Evolutionary conservation across 2,113 vertebrate genomes (phyloP), one percentile per base, ranked within the genome.

Genomic region (Nansenia antarctica): DNA sequence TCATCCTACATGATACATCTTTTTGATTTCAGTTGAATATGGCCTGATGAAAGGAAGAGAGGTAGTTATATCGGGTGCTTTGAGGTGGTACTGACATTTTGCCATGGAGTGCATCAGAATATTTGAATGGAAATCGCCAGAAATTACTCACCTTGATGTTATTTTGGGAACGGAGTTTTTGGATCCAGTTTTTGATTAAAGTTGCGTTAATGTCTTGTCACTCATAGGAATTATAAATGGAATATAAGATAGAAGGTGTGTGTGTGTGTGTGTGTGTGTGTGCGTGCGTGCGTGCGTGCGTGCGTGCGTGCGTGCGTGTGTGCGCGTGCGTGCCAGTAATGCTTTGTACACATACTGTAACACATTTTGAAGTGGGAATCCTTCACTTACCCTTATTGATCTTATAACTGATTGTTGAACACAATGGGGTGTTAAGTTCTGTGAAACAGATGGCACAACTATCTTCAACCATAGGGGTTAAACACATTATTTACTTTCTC

Each of bases 401-500:
- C 63, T 65, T 62, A 60, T 80, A 69, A 87, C 86, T 87, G 72
- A 26, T 77, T 83, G 77, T 78, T 82, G 74, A 82, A 63, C 73
- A 84, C 80, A 85, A 70, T 83, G 74, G 65, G 82, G 78, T 71
- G 76, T 82, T 91, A 89, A 88, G 84, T 82, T 80, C 79, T 72
- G 81, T 64, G 83, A 84, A 82, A 87, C 91, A 92, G 89, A 91
- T 92, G 87, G 88, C 76, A 81, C 42, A 87, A 86, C 88, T 89
- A 86, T 89, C 78, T 88, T 88, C 81, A 83, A 70, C 80, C 76
- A 68, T 67, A 14, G 54, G 82, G 82, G 81, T 88, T 88, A 89
- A 86, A 83, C 73, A 79, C 87, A 77, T 78, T 84, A 81, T 82
- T 90, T 89, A 83, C 86, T 86, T 89, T 55, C 69, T 64, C 82